Evolutionary conservation across 2,113 vertebrate species (phyloP), one percentile per base, ranked within the genome.

Genomic region (Pterocles burchelli): DNA sequence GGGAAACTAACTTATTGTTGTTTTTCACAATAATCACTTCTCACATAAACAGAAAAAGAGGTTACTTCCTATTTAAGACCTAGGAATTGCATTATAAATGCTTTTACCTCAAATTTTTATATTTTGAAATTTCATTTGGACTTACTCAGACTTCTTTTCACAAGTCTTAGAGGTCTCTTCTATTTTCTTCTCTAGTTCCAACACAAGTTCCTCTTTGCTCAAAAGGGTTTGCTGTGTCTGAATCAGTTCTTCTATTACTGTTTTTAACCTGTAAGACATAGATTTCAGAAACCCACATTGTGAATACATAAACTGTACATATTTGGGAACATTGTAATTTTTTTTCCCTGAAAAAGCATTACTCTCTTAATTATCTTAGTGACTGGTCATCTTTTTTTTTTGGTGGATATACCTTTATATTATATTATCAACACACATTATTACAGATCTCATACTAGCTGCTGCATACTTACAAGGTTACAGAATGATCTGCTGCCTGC

Each of bases 81-180:
- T 36, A 76, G 10, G 7, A 88, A 92, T 11, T 54, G 7, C 6
- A 62, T 46, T 45, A 78, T 1, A 71, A 22, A 68, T 3, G 31
- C 31, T 63, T 74, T 74, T 79, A 6, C 11, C n/a, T 85, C 36
- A 80, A 92, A 73, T 48, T 51, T 71, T 3, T 86, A 13, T 24
- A n/a, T 46, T 61, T 71, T 29, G 22, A 78, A 84, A 90, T 74
- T 77, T 73, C 25, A 62, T 48, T 89, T 71, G 28, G 70, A 98
- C 98, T 97, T 96, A 99, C 99, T 99, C 99, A 86, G 99, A 99
- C 89, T 99, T 99, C 96, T 98, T 99, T 95, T 98, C 98, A 24
- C 96, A 98, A 24, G 96, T 98, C 88, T 98, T 99, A 94, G 98
- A 97, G 8, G 98, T 99, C 92, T 99, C 98, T 86, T 99, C 98